phyloP scores from a whole-genome alignment of 2,888 invertebrate genomes.

The Coenonympha arcania region DNA sequence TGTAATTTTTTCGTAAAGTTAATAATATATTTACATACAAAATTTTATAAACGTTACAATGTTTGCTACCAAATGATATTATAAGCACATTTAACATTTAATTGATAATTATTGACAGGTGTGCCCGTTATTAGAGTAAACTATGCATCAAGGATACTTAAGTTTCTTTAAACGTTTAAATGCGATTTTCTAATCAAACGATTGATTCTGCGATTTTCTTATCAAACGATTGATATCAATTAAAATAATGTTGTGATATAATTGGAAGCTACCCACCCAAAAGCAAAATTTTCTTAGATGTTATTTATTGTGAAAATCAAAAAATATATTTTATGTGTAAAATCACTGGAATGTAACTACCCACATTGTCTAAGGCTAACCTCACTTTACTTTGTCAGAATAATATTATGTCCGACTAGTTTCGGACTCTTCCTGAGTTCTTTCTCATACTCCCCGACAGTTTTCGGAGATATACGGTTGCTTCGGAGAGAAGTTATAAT shows the following conservation, averaged over 20 bases:
- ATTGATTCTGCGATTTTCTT: conserved; percentile 15
- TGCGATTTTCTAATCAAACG: conserved; percentile 13
- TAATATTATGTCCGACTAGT: too few species aligned
- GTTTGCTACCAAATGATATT: too few species aligned
- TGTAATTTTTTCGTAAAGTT: neutral
- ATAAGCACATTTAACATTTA: neutral
- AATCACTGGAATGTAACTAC: too few species aligned
- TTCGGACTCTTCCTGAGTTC: too few species aligned
- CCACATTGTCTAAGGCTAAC: too few species aligned
- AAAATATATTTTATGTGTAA: too few species aligned
- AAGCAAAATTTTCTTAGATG: neutral
- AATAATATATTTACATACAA: neutral
- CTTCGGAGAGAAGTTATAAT: too few species aligned
- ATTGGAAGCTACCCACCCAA: neutral
- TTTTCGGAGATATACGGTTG: too few species aligned
- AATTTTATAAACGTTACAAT: too few species aligned
- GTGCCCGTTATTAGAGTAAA: conserved; percentile 4
- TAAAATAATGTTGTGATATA: conserved; percentile 8
- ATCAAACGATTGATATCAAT: conserved; percentile 11
- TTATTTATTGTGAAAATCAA: too few species aligned
- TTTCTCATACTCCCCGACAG: too few species aligned
- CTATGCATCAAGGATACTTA: conserved; percentile 10
- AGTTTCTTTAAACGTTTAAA: conserved; percentile 17
- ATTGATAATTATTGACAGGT: conserved; percentile 2
- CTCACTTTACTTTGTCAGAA: too few species aligned